A percentile compares a stretch with the other conserved stretches of the same genome.
Evolutionary conservation across 2,797 vertebrate species (phyloP).

Genomic region (Sebastiscus albofasciatus): DNA sequence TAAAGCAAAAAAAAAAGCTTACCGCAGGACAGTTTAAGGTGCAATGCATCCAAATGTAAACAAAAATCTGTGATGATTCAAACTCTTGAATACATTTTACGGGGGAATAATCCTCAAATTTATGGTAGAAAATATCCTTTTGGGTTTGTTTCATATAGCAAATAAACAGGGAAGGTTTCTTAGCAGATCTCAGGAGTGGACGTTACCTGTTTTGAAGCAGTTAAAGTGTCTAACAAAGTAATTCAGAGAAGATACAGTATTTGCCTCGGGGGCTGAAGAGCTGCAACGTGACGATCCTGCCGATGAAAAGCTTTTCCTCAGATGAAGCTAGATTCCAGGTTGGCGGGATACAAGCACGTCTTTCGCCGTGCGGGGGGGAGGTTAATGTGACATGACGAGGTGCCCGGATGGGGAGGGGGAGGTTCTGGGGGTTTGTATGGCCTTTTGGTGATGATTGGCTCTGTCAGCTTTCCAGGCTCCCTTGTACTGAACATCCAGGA

Average conservation of each 20-base stretch:
- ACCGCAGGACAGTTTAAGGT: not conserved
- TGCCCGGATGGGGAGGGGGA: not conserved
- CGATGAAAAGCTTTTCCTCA: conserved; percentile 14
- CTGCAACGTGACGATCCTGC: conserved; percentile 6
- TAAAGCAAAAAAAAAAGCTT: not conserved
- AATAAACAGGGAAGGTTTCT: conserved; percentile 12
- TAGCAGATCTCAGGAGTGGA: conserved; percentile 17
- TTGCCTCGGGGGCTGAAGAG: conserved; percentile 32
- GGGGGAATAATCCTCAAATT: not conserved
- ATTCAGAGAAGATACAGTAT: conserved; percentile 31
- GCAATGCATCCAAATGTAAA: not conserved
- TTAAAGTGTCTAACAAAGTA: conserved; percentile 32
- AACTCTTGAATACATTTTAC: not conserved
- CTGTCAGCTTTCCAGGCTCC: conserved; percentile 55
- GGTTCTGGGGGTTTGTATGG: conserved; percentile 4
- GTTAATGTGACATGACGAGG: conserved; percentile 59
- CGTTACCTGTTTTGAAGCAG: conserved; percentile 34
- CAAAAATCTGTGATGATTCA: not conserved
- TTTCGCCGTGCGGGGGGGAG: not conserved
- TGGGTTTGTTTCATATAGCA: not conserved
- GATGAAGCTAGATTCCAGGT: conserved; percentile 30
- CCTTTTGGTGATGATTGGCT: conserved; percentile 49
- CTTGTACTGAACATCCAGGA: conserved; percentile 28
- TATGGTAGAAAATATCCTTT: not conserved
- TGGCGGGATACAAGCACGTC: conserved; percentile 27